Percentiles rank a stretch among this genome's conserved stretches.
phyloP scores from a whole-genome alignment of 2,797 vertebrate genomes.

The Anguilla obscura region DNA sequence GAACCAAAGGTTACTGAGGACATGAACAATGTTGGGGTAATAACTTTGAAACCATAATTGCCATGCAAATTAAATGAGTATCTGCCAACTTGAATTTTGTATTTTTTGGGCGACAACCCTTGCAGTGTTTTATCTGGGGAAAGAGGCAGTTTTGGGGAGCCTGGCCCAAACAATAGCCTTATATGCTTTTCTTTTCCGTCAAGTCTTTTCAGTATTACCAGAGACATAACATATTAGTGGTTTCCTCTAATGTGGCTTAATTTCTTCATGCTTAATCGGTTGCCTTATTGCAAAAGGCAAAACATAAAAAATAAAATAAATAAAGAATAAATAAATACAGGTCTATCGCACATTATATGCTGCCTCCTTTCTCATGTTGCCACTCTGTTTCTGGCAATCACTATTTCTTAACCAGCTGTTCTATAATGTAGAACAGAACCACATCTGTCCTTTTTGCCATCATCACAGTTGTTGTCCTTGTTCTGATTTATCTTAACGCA shows the following conservation, averaged over 20 bases:
- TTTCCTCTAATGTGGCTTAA: constrained; percentile 48
- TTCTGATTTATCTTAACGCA: not conserved
- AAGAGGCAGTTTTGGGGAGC: not conserved
- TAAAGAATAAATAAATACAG: constrained; percentile 25
- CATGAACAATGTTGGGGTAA: not conserved
- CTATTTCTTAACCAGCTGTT: not conserved
- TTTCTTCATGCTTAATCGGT: constrained; percentile 30
- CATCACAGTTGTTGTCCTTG: constrained; percentile 2
- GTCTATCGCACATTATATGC: not conserved
- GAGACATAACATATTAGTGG: constrained; percentile 43
- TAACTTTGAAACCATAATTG: not conserved
- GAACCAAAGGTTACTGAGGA: not conserved
- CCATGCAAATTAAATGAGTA: not conserved
- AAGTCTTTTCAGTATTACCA: constrained; percentile 44
- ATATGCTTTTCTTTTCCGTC: constrained; percentile 34
- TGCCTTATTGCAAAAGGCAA: constrained; percentile 36
- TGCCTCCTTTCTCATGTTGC: not conserved
- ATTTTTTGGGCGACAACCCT: not conserved
- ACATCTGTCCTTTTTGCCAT: not conserved
- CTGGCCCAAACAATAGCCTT: not conserved
- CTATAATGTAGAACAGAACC: not conserved
- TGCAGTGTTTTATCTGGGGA: not conserved
- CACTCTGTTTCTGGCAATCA: constrained; percentile 10
- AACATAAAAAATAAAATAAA: constrained; percentile 11
- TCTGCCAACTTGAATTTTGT: not conserved